Conservation (phyloP, 2,888 invertebrate genomes). For the Lagria hirta region DNA sequence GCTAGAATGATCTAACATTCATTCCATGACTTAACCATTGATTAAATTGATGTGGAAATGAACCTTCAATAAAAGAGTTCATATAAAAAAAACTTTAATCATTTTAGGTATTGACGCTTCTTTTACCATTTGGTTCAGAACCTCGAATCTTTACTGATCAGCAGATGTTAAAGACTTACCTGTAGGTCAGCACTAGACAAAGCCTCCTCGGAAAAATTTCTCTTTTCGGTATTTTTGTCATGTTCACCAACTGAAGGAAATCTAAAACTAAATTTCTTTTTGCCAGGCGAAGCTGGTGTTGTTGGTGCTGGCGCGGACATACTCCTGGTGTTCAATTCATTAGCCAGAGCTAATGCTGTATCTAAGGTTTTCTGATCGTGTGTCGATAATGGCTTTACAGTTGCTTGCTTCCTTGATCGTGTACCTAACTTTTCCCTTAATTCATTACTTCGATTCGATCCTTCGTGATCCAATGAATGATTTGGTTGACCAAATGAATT, state of each 20-base stretch:
- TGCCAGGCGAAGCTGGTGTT: slow-evolving; percentile 66
- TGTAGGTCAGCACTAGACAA: slow-evolving; percentile 84
- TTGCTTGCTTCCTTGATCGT: slow-evolving; percentile 55
- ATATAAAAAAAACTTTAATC: too few species aligned
- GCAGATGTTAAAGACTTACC: slow-evolving; percentile 59
- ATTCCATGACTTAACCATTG: too few species aligned
- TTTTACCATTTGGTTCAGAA: too few species aligned
- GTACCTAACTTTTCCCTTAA: slow-evolving; percentile 58
- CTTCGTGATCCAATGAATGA: slow-evolving; percentile 44
- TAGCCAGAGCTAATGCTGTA: slow-evolving; percentile 90
- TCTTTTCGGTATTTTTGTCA: slow-evolving; percentile 65
- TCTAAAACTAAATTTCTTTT: slow-evolving; percentile 78
- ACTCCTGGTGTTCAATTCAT: slow-evolving; percentile 73
- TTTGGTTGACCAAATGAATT: slow-evolving; percentile 57
- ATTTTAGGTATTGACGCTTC: too few species aligned
- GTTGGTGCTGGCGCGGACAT: slow-evolving; percentile 54
- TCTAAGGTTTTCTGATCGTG: slow-evolving; percentile 90
- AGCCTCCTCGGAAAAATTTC: slow-evolving; percentile 90
- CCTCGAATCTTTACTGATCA: too few species aligned
- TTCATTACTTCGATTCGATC: slow-evolving; percentile 71
- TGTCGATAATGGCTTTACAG: slow-evolving; percentile 90
- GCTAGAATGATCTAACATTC: too few species aligned
- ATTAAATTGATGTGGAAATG: too few species aligned
- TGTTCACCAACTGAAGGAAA: slow-evolving; percentile 62
- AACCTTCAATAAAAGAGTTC: too few species aligned